Evolutionary conservation across 2,113 vertebrate species (phyloP), one percentile per base, ranked within the genome.

Genomic region (Oncorhynchus tshawytscha): DNA sequence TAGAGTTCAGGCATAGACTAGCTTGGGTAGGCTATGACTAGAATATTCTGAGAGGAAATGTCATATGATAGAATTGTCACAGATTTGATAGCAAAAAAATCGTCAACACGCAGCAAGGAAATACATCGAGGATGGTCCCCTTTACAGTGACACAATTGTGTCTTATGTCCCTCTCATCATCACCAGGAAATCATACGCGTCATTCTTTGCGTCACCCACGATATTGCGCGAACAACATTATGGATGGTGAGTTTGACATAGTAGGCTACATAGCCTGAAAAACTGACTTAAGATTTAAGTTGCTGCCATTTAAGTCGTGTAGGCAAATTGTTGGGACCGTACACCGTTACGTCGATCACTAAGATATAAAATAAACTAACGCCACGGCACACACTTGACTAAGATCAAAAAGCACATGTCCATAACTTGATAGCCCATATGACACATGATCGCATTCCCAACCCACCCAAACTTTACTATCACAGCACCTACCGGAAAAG

Each of bases 361-460:
- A 72, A 45, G 70, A 71, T 66, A 57, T 70, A 66, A 73, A 81
- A 62, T 80, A 78, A 31, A 67, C 80, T 74, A 74, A 34, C 78
- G 60, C 34, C 67, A 67, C 31, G 11, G 57, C 74, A 71, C 80
- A 60, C 67, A 27, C 25, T 65, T 67, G 70, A 70, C 39, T 45
- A 68, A 22, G 72, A 74, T 67, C 69, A 76, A 75, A 81, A 72
- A 66, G 78, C 80, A 85, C 86, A 84, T 76, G 78, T 74, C 87
- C 72, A 82, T 91, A 93, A 94, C 93, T 92, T 91, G 91, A 89
- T 85, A 79, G 34, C 75, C 25, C 67, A 81, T 74, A 72, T 82
- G 93, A 90, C 91, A 92, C 86, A 77, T 77, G 86, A 88, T 77
- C 76, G 68, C 59, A 80, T 83, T 77, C 71, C 67, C 77, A 76